These are phyloP conservation scores for Apocheima hispidaria DNA, from an alignment of 2,888 invertebrate species.

Conservation along the genomic window DNA sequence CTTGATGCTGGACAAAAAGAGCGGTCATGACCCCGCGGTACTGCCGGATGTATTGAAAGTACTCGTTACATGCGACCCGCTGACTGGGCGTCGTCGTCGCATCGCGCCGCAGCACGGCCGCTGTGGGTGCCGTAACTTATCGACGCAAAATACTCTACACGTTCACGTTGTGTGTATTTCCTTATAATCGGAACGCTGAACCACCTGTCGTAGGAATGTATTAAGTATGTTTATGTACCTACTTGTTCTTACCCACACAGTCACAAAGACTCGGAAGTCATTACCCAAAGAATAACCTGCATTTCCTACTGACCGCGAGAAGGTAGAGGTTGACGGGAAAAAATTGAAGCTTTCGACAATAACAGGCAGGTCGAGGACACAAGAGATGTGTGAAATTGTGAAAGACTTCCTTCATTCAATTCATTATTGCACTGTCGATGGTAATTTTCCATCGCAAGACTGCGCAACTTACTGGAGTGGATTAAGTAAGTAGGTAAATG, in stretches of 20 bases:
- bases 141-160: constrained; percentile 25
- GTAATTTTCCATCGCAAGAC: constrained; percentile 41
- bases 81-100: constrained; percentile 39
- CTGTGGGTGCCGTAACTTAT: constrained; percentile 31
- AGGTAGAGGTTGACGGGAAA: constrained; percentile 46
- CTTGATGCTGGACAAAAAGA: constrained; percentile 73
- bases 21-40: constrained; percentile 78
- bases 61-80: constrained; percentile 60
- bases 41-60: constrained; percentile 84
- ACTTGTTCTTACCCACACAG: constrained; percentile 5
- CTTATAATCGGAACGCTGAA: constrained; percentile 6
- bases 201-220: constrained; percentile 11
- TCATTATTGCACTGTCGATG: constrained; percentile 22
- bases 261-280: constrained; percentile 42
- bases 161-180: constrained; percentile 27
- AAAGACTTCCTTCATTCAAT: constrained; percentile 43
- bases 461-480: constrained; percentile 16
- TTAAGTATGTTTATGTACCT: neutral
- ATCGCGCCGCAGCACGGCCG: too few species aligned
- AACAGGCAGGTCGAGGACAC: constrained; percentile 43
- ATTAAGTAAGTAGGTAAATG: constrained; percentile 26
- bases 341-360: constrained; percentile 47
- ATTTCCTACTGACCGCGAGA: constrained; percentile 44
- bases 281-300: constrained; percentile 41
- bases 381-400: constrained; percentile 45